A percentile compares a stretch with the other conserved stretches of the same genome.
Conservation (phyloP, 1,140 invertebrate genomes). For the Aethina tumida region DNA sequence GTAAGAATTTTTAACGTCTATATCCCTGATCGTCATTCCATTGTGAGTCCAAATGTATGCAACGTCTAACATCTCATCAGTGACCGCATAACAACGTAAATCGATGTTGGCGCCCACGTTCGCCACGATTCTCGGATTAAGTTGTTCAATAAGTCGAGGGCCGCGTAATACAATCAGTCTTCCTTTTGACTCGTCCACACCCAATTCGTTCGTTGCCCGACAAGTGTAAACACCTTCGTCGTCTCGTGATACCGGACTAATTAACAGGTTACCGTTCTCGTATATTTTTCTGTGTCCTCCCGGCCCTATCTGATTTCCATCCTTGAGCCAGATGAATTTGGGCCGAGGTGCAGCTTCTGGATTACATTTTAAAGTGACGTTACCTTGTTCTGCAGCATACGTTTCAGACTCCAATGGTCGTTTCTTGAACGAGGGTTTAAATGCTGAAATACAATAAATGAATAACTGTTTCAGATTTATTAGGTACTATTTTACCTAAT, state of each 20-base stretch:
- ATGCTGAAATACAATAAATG: slow-evolving; percentile 41
- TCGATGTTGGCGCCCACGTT: slow-evolving; percentile 60
- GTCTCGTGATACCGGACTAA: slow-evolving; percentile 72
- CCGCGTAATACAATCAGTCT: slow-evolving; percentile 74
- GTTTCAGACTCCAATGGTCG: slow-evolving; percentile 77
- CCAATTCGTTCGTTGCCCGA: slow-evolving; percentile 73
- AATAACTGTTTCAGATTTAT: background rate
- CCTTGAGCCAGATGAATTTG: slow-evolving; percentile 83
- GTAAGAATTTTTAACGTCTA: slow-evolving; percentile 44
- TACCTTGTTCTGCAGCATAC: slow-evolving; percentile 82
- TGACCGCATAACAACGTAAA: slow-evolving; percentile 68
- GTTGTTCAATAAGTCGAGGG: slow-evolving; percentile 57
- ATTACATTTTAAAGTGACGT: slow-evolving; percentile 84
- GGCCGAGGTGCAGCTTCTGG: slow-evolving; percentile 91
- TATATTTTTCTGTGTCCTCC: slow-evolving; percentile 71
- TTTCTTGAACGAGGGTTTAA: slow-evolving; percentile 87
- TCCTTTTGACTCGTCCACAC: slow-evolving; percentile 69
- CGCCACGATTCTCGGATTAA: slow-evolving; percentile 53
- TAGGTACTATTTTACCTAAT: slow-evolving; percentile 44
- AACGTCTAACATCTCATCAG: slow-evolving; percentile 73
- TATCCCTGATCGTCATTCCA: slow-evolving; percentile 63
- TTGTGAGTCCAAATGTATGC: slow-evolving; percentile 89
- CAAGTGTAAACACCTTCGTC: slow-evolving; percentile 88
- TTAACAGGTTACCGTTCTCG: slow-evolving; percentile 76
- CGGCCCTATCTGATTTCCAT: slow-evolving; percentile 67